Base-by-base conservation (phyloP, 2,113 vertebrate genomes). In the Notothenia rossii region DNA sequence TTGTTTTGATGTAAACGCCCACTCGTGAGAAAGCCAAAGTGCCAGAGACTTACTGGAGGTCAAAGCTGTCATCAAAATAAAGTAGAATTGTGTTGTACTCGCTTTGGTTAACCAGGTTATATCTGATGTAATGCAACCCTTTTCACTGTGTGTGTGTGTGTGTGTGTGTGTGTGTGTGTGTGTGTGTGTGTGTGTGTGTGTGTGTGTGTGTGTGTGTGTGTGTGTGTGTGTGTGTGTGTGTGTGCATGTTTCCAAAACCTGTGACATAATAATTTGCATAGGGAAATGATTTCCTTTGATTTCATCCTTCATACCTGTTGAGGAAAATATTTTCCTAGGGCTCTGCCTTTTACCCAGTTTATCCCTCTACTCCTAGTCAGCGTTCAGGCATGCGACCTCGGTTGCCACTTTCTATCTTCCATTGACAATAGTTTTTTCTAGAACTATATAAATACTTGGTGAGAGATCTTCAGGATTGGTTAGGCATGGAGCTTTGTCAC, bases 101-200 rank as follows among this genome's bases (percentile, higher is more conserved):
- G 29, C 29, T 86, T 64, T 65, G 60, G 81, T 81, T 78, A 77
- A 81, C 75, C 79, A 48, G 18, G 12, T 18, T 50, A 17, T 53
- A 2, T 75, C 15, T 82, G 80, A 88, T 90, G 59, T 86, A 84
- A 84, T 77, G 70, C 75, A 86, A 82, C 61, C 72, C 5, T 2
- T 69, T 58, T n/a, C 33, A 46, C 10, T 61, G 14, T 4, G 17
- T 65, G 40, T n/a, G 5, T 36, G n/a, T n/a, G 9, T n/a, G 5
- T 36, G n/a, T n/a, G 9, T n/a, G 5, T 36, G n/a, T n/a, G 9
- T n/a, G 5, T 36, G n/a, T n/a, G 9, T n/a, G 5, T 36, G n/a
- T n/a, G 9, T n/a, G 5, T 36, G n/a, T n/a, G 9, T n/a, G 5
- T 36, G n/a, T n/a, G 9, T n/a, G n/a, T 61, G 14, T 4, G 17